Evolutionary conservation across 2,113 vertebrate genomes (phyloP), one percentile per base, ranked within the genome.

Genomic region (Ptilorrhoa leucosticta): DNA sequence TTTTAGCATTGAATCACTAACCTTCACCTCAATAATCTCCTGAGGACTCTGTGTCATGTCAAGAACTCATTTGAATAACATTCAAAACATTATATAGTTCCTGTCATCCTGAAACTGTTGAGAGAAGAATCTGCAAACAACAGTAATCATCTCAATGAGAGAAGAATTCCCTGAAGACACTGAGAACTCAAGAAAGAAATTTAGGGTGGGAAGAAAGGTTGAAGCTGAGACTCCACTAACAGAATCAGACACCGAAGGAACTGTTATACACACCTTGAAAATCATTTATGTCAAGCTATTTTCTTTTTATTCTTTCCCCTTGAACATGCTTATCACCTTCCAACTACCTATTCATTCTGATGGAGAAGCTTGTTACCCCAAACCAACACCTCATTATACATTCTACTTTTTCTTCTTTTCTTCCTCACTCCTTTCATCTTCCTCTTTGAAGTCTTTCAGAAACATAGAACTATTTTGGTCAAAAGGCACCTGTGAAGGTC

Each of bases 1-100:
- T 93, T 90, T 94, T 83, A 92, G 35, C n/a, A 27, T 9, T 81
- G 89, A 95, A 50, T 90, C 69, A 66, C 72, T 83, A 94, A 56
- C 81, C 42, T 93, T 92, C 78, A 76, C 82, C 71, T 77, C 54
- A 73, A 1, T 81, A 90, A 73, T 89, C 47, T 73, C 77, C 31
- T 31, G 66, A 66, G 66, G 33, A 83, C 22, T 86, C 5, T 33
- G 28, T 92, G 58, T 80, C 66, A 42, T 69, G 40, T 92, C 79
- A 92, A 66, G 79, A 95, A 76, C 56, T 54, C 21, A 70, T 89
- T 24, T 92, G 72, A 93, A 40, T 92, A 87, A 58, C 54, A 78
- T 66, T 93, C 56, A 87, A 94, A 85, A 24, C 56, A 81, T 73
- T 77, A 76, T 81, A 81, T 91, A 48, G 35, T 75, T 82, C 61